Evolutionary conservation across 2,888 invertebrate genomes (phyloP), one percentile per base, ranked within the genome.

Genomic region (Trachelus iudaicus): DNA sequence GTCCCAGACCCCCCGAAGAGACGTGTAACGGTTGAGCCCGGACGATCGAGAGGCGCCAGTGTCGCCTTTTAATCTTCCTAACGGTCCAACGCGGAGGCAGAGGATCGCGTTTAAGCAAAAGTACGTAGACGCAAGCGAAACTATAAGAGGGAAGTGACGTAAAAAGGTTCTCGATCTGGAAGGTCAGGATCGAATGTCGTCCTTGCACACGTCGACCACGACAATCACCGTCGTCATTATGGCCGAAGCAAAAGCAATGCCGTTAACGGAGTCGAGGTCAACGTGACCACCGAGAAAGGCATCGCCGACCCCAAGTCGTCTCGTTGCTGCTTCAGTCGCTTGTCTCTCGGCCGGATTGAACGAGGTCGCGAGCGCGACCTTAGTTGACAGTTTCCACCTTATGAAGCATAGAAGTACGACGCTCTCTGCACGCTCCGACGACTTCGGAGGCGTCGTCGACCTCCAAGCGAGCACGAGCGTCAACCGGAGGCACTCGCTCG

Each of bases 351-450:
- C 78, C 77, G 68, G 68, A 83, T 79, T 68, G 73, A 69, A 23
- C 1, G 69, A 73, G 77, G 81, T 78, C 74, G 75, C 31, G 79
- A 83, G 80, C 77, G 82, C 82, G 83, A 79, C 81, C 73, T 81
- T 80, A 81, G 71, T 73, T 77, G 76, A 77, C 75, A 83, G 77
- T 79, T 79, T 81, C 76, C 83, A 81, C 79, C 78, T 83, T 83
- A 79, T 76, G 69, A 40, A 56, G 68, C 73, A 76, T 77, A 56
- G 69, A 34, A 23, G 73, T 73, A 75, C 77, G 31, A 31, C 74
- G 74, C 33, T 30, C 73, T 34, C 73, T 84, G 77, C 79, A 85
- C 83, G 86, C 83, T 86, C 81, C 84, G 85, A 82, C 84, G 84
- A 83, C 83, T 84, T 84, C 81, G 82, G 83, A 83, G 86, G 84